Evolutionary conservation across 1,140 invertebrate species (phyloP), one percentile per base, ranked within the genome.

Genomic region (Argopecten irradians): DNA sequence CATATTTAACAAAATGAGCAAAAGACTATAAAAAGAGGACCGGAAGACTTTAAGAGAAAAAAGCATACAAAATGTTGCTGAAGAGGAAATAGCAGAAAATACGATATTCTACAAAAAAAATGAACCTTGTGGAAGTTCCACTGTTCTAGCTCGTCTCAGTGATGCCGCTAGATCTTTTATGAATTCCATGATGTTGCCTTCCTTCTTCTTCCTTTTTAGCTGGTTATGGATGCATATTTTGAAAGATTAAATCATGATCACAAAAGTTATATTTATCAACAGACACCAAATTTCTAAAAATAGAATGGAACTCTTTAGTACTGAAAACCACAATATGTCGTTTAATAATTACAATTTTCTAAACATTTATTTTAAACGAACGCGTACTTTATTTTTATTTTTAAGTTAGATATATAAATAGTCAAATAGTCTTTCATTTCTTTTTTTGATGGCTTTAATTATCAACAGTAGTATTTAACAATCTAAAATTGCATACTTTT

Each of bases 101-200:
- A 13, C 5, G 5, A 39, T 39, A 39, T 39, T 5, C 5, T 39
- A 39, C n/a, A 39, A 13, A 22, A 71, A n/a, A 28, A n/a, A 86
- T 43, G 16, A 71, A 90, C 87, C 89, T 82, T 88, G 82, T 33
- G 89, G 89, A 19, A 90, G 82, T 86, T 90, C 89, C 14, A 90
- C 89, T 36, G 89, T 90, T 83, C 89, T 90, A 19, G 89, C 89
- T 84, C 89, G 86, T 83, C 89, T 86, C 28, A 90, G 35, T 34
- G 89, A 90, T 34, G 84, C 87, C 34, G 89, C 89, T 43, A 90
- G 71, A 71, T 90, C 87, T n/a, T 90, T 88, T 2, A 90, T 84
- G 28, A 90, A 90, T 86, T 90, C 89, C 89, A 90, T 90, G 28
- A 71, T 28, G 22, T 11, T n/a, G 55, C 16, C 55, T 71, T 28